Conservation (phyloP, 2,113 vertebrate genomes). For the Ovis canadensis region DNA sequence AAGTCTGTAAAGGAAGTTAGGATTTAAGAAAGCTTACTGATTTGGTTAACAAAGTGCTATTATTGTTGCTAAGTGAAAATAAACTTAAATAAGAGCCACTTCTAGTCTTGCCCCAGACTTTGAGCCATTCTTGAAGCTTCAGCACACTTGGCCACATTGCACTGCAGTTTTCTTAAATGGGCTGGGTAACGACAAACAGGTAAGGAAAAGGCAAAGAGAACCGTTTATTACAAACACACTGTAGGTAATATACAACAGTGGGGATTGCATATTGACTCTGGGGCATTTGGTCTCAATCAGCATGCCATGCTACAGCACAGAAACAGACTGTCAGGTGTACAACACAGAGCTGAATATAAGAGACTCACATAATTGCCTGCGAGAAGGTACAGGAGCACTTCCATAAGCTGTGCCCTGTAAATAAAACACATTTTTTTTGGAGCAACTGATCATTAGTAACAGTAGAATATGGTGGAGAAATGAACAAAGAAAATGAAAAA, state of each 20-base stretch:
- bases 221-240: constrained; percentile 70
- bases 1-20: not conserved
- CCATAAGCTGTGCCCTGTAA: constrained; percentile 86
- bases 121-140: constrained; percentile 67
- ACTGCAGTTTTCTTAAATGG: constrained; percentile 57
- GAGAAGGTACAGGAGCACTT: constrained; percentile 86
- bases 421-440: constrained; percentile 84
- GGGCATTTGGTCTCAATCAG: constrained; percentile 74
- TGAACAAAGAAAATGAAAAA: constrained; percentile 65
- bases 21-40: not conserved
- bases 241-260: constrained; percentile 81
- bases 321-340: constrained; percentile 82
- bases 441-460: constrained; percentile 79
- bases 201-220: constrained; percentile 73
- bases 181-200: constrained; percentile 64
- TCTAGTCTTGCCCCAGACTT: constrained; percentile 76
- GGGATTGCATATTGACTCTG: constrained; percentile 81
- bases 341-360: constrained; percentile 83
- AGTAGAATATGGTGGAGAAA: constrained; percentile 72
- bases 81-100: not conserved
- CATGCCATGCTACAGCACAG: constrained; percentile 88
- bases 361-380: constrained; percentile 88
- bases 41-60: not conserved
- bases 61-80: constrained; percentile 5
- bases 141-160: constrained; percentile 27